Evolutionary conservation across 2,888 invertebrate genomes (phyloP), one percentile per base, ranked within the genome.

Genomic region (Eilema sororculum): DNA sequence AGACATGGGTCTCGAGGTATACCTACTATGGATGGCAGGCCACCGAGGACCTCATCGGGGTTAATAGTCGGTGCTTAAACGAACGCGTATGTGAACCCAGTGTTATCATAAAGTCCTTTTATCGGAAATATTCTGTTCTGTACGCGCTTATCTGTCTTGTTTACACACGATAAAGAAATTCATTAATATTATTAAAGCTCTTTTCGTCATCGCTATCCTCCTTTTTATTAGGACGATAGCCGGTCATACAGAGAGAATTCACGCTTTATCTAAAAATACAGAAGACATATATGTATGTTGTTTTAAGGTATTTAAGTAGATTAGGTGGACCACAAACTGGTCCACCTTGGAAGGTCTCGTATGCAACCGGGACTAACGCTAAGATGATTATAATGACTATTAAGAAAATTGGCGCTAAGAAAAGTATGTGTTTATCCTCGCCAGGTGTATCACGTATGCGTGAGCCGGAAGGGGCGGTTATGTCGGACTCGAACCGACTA

Each of bases 191-290:
- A 52, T 52, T n/a, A 46, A 20, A 46, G 52, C 52, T n/a, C n/a
- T 52, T 52, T 52, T 52, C 52, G 52, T 52, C n/a, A n/a, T 2
- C 6, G 8, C 52, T 52, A 52, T 52, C 52, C 52, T 52, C 52
- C 52, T 52, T 52, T 52, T 52, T 52, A 52, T 52, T n/a, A n/a
- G 46, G 20, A 52, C 52, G 52, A 52, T 52, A 52, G 52, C 52
- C 52, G 52, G 52, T 52, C 52, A n/a, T 52, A 52, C 52, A 6
- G 20, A 46, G 46, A n/a, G 52, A n/a, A 52, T n/a, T 52, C 52
- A 52, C 20, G n/a, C 2, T 4, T 52, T n/a, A 5, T 52, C 52
- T 52, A 52, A 52, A 52, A 8, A 52, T 9, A n/a, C 52, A n/a
- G 46, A 0, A 28, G 28, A 28, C 20, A 5, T n/a, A 20, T 46